Conservation (phyloP, 2,797 vertebrate species). For the Gephyroberyx darwinii region DNA sequence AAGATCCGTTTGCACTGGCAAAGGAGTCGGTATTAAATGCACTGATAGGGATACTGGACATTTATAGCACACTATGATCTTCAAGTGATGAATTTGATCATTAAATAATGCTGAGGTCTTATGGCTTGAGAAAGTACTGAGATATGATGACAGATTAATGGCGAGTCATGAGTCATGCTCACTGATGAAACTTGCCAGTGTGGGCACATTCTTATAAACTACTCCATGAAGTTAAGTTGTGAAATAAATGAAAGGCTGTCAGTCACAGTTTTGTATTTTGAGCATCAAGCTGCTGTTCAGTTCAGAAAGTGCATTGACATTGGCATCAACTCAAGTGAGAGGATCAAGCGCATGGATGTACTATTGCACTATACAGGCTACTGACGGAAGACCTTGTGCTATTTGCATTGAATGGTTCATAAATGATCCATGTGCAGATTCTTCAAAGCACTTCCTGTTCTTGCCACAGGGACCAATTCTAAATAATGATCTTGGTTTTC, state of each 20-base stretch:
- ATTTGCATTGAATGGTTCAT: neutral
- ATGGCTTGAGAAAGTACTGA: slow-evolving; percentile 16
- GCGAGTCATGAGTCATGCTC: slow-evolving; percentile 34
- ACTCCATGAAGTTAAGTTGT: slow-evolving; percentile 6
- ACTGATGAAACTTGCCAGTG: slow-evolving; percentile 15
- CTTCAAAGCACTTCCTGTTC: slow-evolving; percentile 54
- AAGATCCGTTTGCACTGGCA: slow-evolving; percentile 55
- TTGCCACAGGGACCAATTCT: slow-evolving; percentile 59
- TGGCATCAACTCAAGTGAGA: too few relatives aligned
- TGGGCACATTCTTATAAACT: slow-evolving; percentile 28
- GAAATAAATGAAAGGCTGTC: slow-evolving; percentile 8
- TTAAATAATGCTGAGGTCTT: slow-evolving; percentile 23
- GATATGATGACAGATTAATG: slow-evolving; percentile 23
- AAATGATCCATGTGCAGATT: slow-evolving; percentile 23
- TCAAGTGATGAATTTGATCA: slow-evolving; percentile 16
- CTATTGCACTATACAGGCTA: neutral
- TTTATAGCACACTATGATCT: slow-evolving; percentile 16
- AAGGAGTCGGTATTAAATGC: slow-evolving; percentile 4
- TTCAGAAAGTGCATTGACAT: neutral
- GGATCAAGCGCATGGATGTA: slow-evolving; percentile 6
- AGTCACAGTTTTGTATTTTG: slow-evolving; percentile 3
- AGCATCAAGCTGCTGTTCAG: neutral
- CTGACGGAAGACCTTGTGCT: slow-evolving; percentile 17
- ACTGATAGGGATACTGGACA: neutral
- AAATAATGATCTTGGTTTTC: slow-evolving; percentile 59